phyloP scores from a whole-genome alignment of 2,797 vertebrate species.

The Chrosomus eos region DNA sequence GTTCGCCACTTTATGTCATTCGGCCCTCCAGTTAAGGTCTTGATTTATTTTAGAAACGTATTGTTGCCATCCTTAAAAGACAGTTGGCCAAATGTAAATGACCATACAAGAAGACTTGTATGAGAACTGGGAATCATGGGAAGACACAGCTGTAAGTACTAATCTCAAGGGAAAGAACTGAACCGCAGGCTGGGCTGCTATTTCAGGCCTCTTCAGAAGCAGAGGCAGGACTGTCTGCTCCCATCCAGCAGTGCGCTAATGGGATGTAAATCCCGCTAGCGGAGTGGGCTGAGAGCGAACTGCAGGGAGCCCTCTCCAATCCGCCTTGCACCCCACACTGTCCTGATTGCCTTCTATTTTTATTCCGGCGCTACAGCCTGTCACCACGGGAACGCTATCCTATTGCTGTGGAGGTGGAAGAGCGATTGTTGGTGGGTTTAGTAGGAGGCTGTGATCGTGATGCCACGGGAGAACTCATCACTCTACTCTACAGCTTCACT shows the following conservation, averaged over 20 bases:
- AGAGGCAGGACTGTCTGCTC: constrained; percentile 28
- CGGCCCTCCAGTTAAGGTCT: neutral
- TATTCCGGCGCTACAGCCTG: constrained; percentile 82
- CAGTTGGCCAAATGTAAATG: constrained; percentile 13
- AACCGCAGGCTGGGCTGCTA: constrained; percentile 33
- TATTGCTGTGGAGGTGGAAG: constrained; percentile 68
- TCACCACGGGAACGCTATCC: constrained; percentile 79
- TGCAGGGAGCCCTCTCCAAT: constrained; percentile 78
- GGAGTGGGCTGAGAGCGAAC: constrained; percentile 73
- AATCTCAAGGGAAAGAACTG: constrained; percentile 32
- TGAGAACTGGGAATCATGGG: constrained; percentile 5
- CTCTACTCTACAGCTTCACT: constrained; percentile 67
- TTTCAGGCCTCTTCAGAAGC: constrained; percentile 12
- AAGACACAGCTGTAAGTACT: constrained; percentile 40
- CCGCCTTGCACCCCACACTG: constrained; percentile 78
- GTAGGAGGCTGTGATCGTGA: constrained; percentile 61
- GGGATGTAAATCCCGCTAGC: constrained; percentile 60
- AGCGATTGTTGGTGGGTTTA: constrained; percentile 62
- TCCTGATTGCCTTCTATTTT: constrained; percentile 87
- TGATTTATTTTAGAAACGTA: neutral
- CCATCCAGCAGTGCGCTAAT: constrained; percentile 65
- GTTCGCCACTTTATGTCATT: neutral
- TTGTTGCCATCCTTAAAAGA: constrained; percentile 1
- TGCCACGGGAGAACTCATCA: constrained; percentile 64
- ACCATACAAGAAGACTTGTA: neutral